These are phyloP conservation scores for Phaetusa simplex DNA, from an alignment of 2,113 vertebrate genomes.

Conservation along the genomic window DNA sequence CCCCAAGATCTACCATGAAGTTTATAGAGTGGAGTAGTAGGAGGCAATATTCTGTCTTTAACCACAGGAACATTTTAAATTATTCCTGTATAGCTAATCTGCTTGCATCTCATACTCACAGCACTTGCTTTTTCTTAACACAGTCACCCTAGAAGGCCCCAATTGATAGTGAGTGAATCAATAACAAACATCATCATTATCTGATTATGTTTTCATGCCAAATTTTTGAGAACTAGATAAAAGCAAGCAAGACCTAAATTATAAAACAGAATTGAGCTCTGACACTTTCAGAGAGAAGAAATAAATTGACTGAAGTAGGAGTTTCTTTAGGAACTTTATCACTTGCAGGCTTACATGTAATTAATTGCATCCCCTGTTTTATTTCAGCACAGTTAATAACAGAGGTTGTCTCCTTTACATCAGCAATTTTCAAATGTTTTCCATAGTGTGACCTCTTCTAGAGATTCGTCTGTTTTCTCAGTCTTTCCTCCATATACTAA, in stretches of 20 bases:
- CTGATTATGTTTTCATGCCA: neutral
- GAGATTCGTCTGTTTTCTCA: neutral
- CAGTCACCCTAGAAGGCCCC: neutral
- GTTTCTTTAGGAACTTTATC: neutral
- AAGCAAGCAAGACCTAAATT: neutral
- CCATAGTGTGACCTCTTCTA: neutral
- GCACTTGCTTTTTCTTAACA: neutral
- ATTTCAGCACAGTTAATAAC: neutral
- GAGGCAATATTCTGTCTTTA: neutral
- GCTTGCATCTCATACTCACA: neutral
- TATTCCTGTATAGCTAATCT: neutral
- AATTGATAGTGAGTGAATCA: neutral
- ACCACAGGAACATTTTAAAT: neutral
- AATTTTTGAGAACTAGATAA: neutral
- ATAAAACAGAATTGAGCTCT: neutral
- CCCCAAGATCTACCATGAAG: neutral
- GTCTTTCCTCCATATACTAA: neutral
- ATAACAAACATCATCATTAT: neutral
- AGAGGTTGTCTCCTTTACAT: neutral
- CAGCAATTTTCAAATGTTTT: neutral
- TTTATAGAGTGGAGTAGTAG: neutral
- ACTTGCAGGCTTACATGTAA: neutral
- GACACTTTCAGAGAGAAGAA: neutral
- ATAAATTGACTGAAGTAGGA: neutral
- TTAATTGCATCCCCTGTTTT: neutral